Evolutionary conservation across 2,113 vertebrate species (phyloP).

Genomic region (Gorilla gorilla): DNA sequence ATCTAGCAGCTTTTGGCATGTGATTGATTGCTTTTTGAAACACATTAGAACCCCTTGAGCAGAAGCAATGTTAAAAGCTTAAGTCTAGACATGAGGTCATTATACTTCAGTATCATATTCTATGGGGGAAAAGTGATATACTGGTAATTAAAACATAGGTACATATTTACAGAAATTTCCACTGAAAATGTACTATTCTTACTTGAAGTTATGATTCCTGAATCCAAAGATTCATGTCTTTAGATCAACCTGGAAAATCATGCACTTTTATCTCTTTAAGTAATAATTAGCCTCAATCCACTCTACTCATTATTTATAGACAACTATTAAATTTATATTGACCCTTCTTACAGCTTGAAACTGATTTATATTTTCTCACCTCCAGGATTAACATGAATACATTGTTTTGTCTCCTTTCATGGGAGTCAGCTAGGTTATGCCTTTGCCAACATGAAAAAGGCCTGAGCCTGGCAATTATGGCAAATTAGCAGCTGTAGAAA

Average conservation of each 20-base stretch:
- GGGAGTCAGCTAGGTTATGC: not conserved
- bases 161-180: constrained; percentile 66
- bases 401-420: not conserved
- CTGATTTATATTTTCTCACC: not conserved
- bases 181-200: constrained; percentile 17
- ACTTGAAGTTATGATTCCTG: not conserved
- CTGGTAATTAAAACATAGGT: constrained; percentile 72
- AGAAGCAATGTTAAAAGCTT: constrained; percentile 81
- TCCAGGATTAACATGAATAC: constrained; percentile 16
- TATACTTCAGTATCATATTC: constrained; percentile 80
- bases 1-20: constrained; percentile 66
- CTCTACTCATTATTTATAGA: not conserved
- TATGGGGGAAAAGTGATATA: constrained; percentile 63
- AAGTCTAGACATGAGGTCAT: constrained; percentile 83
- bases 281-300: not conserved
- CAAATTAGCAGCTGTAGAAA: constrained; percentile 3
- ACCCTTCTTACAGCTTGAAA: not conserved
- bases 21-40: constrained; percentile 80
- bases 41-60: constrained; percentile 72
- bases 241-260: not conserved
- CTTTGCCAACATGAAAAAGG: constrained; percentile 26
- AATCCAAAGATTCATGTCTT: not conserved
- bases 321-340: not conserved
- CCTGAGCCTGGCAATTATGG: not conserved
- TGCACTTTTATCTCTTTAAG: not conserved